Conservation (phyloP, 2,888 invertebrate species). For the Lasius platythorax region DNA sequence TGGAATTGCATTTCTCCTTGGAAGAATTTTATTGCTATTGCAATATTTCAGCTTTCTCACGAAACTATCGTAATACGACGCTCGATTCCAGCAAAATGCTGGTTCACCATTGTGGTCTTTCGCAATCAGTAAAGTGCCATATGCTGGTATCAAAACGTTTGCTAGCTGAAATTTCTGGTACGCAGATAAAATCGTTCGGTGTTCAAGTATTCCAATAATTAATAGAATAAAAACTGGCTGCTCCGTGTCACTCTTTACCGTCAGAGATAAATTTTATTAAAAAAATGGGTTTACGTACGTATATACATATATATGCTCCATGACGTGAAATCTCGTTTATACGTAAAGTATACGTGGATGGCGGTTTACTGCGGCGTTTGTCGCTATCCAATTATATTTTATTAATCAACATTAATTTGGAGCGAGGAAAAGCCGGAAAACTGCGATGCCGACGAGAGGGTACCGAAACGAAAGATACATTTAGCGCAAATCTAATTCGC, state of each 20-base stretch:
- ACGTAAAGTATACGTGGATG: constrained; percentile 35
- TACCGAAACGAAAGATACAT: not conserved
- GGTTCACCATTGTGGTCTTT: constrained; percentile 68
- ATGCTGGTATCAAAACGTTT: constrained; percentile 71
- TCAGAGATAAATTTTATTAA: constrained; percentile 59
- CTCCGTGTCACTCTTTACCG: constrained; percentile 43
- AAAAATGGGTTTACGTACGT: constrained; percentile 6
- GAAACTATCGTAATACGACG: constrained; percentile 56
- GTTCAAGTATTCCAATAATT: constrained; percentile 73
- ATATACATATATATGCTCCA: not conserved
- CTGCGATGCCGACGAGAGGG: not conserved
- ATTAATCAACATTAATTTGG: constrained; percentile 49
- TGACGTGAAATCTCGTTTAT: constrained; percentile 23
- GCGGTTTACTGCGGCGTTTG: constrained; percentile 32
- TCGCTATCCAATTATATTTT: constrained; percentile 49
- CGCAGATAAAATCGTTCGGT: constrained; percentile 67
- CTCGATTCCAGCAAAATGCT: constrained; percentile 52
- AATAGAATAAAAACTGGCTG: constrained; percentile 70
- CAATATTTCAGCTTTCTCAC: constrained; percentile 65
- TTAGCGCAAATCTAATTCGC: constrained; percentile 1
- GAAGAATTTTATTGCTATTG: constrained; percentile 66
- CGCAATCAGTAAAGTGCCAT: constrained; percentile 78
- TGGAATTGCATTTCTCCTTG: constrained; percentile 56
- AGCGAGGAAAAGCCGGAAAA: constrained; percentile 10
- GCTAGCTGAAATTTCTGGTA: constrained; percentile 69